Base-by-base conservation (phyloP, 2,113 vertebrate genomes). In the Bubo bubo region DNA sequence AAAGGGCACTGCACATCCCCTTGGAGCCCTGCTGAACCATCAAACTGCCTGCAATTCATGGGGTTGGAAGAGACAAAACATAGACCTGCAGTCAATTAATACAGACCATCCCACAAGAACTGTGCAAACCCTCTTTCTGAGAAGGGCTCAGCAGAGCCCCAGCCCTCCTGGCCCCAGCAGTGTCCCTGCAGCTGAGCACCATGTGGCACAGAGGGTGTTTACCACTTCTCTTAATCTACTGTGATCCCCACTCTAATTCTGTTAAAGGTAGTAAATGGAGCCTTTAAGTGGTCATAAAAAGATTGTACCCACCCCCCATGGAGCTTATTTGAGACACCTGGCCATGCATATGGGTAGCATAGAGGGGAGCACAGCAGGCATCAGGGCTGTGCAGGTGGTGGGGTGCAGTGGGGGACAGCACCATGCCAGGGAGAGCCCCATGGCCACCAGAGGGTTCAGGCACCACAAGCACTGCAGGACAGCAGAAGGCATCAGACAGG, bases 251-350 rank as follows among this genome's bases (percentile, higher is more conserved):
- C 30, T 64, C 27, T 90, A 79, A 88, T 90, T 94, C 82, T 81
- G 30, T 49, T 74, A 59, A 60, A 95, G 50, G 71, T 41, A 81
- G 53, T 91, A 96, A 87, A 79, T 63, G 81, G 32, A 89, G 76
- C 37, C 63, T 92, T 84, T 96, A 93, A 93, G 64, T 86, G 82
- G 75, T 53, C 91, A 83, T 91, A 77, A 91, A 95, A 95, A 88
- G 86, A 96, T 89, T 87, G 62, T 19, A 41, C 15, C 24, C 34
- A 6, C 19, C 27, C 56, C 39, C 28, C 12, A 2, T 2, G 22
- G 56, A 71, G 75, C 2, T 50, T 49, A 16, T 59, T 53, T 32
- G 60, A 5, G 80, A 95, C 90, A 93, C 45, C 88, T 94, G 94
- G 80, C 74, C 43, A 27, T 17, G 55, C 37, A 50, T 4, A n/a